Evolutionary conservation across 2,113 vertebrate species (phyloP).

Genomic region (Psephotus haematonotus): DNA sequence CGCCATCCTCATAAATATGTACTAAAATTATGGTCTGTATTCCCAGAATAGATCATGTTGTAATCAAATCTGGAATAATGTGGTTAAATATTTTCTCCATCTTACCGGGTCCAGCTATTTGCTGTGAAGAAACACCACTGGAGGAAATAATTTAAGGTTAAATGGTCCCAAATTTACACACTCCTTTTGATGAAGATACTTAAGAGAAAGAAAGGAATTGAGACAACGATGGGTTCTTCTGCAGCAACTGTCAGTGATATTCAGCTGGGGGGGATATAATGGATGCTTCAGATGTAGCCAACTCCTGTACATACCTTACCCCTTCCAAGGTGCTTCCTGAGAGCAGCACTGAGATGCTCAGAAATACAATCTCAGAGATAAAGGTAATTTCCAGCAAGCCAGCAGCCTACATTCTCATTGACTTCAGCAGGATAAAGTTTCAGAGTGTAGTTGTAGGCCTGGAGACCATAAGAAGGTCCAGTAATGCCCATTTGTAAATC

Average conservation of each 20-base stretch:
- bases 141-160: not conserved
- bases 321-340: not conserved
- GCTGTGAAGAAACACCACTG: not conserved
- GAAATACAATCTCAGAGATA: not conserved
- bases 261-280: not conserved
- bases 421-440: not conserved
- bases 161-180: not conserved
- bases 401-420: not conserved
- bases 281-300: not conserved
- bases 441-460: not conserved
- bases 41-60: not conserved
- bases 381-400: not conserved
- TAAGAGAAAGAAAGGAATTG: not conserved
- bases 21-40: not conserved
- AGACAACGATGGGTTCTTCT: not conserved
- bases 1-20: not conserved
- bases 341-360: not conserved
- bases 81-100: not conserved
- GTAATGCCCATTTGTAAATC: not conserved
- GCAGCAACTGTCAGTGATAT: accelerated
- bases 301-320: not conserved
- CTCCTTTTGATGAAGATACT: not conserved
- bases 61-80: not conserved
- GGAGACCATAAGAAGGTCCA: not conserved
- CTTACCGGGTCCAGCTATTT: not conserved